Percentiles rank a stretch among this genome's conserved stretches.
Conservation (phyloP, 1,140 invertebrate genomes). For the Rhizoglyphus robini region DNA sequence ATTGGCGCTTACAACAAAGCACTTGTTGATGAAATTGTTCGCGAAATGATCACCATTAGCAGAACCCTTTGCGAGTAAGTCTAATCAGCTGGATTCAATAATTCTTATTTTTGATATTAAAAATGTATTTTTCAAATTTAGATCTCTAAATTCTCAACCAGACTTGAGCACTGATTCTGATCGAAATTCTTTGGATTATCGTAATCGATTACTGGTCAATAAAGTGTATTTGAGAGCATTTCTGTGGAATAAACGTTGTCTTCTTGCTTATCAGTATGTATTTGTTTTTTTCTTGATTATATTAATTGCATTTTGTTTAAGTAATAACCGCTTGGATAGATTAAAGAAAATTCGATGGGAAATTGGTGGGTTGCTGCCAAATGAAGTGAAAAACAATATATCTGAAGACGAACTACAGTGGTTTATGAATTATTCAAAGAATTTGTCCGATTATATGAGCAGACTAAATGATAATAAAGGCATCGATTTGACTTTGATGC, state of each 20-base stretch:
- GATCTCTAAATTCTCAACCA: background rate
- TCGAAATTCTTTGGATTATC: slow-evolving; percentile 27
- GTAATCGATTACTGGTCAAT: slow-evolving; percentile 43
- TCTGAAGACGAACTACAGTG: slow-evolving; percentile 66
- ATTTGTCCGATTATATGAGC: slow-evolving; percentile 75
- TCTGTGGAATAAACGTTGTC: slow-evolving; percentile 73
- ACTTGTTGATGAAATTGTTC: slow-evolving; percentile 42
- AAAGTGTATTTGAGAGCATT: slow-evolving; percentile 66
- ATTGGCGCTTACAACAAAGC: slow-evolving; percentile 15
- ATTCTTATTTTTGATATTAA: slow-evolving; percentile 16
- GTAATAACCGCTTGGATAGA: slow-evolving; percentile 52
- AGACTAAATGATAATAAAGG: slow-evolving; percentile 58
- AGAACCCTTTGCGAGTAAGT: slow-evolving; percentile 44
- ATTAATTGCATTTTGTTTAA: background rate
- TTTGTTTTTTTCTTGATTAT: slow-evolving; percentile 2
- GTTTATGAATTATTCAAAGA: slow-evolving; percentile 74
- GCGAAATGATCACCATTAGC: slow-evolving; percentile 58
- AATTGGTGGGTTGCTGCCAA: slow-evolving; percentile 73
- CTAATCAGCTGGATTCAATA: too few relatives aligned
- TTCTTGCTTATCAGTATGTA: slow-evolving; percentile 66
- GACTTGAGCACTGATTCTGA: slow-evolving; percentile 26
- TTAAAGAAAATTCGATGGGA: slow-evolving; percentile 77
- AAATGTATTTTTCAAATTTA: slow-evolving; percentile 3
- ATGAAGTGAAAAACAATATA: slow-evolving; percentile 63
- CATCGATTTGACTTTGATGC: slow-evolving; percentile 70